Conservation (phyloP, 2,888 invertebrate species). For the Listrodromus nycthemerus region DNA sequence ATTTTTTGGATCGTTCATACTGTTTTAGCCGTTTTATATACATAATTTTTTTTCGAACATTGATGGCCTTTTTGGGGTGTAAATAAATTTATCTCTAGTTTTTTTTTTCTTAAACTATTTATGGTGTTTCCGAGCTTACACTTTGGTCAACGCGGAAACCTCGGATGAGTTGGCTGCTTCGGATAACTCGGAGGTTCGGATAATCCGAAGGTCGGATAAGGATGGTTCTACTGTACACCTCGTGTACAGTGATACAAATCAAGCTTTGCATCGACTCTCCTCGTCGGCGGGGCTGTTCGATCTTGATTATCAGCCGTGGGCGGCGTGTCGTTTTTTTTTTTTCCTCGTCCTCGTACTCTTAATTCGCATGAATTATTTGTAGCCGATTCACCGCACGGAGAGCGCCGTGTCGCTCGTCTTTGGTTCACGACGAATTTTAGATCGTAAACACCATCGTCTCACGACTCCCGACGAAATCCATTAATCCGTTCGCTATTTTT, state of each 20-base stretch:
- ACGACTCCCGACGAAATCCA: constrained; percentile 52
- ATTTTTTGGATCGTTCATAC: no score
- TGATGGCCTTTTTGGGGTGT: no score
- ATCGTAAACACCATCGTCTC: constrained; percentile 59
- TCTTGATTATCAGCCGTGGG: constrained; percentile 74
- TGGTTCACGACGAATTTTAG: constrained; percentile 73
- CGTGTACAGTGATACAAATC: constrained; percentile 4
- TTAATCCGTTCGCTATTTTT: background rate
- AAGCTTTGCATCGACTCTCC: constrained; percentile 37
- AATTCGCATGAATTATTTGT: constrained; percentile 75
- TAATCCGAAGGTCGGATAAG: no score
- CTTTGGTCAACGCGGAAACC: no score
- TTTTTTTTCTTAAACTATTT: no score
- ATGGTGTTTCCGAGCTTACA: no score
- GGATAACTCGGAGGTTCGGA: no score
- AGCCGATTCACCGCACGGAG: constrained; percentile 37
- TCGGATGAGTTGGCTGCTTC: no score
- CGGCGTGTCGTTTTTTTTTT: constrained; percentile 50
- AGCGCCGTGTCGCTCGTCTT: constrained; percentile 48
- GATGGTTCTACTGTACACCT: no score
- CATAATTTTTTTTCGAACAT: no score
- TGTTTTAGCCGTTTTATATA: no score
- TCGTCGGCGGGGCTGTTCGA: constrained; percentile 60
- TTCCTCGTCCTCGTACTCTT: constrained; percentile 55
- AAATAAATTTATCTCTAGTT: no score